A percentile compares a stretch with the other conserved stretches of the same genome.
Evolutionary conservation across 2,113 vertebrate species (phyloP).

Genomic region (Bettongia penicillata): DNA sequence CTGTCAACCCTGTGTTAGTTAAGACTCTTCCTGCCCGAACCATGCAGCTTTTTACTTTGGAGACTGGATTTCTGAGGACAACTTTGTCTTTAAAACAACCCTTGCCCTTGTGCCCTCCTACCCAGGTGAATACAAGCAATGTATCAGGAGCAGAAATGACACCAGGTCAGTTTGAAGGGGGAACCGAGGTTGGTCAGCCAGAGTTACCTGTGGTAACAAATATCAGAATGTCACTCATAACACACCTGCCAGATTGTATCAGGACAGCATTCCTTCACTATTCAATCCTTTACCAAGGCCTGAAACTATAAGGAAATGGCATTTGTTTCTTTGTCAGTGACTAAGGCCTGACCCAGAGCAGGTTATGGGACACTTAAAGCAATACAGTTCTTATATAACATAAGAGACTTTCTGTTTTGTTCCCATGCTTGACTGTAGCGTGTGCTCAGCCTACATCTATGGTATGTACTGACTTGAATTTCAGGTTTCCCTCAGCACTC

Average conservation of each 20-base stretch:
- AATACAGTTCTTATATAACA: background rate
- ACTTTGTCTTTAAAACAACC: background rate
- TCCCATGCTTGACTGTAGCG: background rate
- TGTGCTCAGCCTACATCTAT: rapidly evolving
- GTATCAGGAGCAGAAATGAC: background rate
- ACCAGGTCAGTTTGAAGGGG: background rate
- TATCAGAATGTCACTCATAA: slow-evolving; percentile 12
- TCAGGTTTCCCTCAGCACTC: slow-evolving; percentile 25
- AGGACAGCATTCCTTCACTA: slow-evolving; percentile 54
- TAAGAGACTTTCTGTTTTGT: background rate
- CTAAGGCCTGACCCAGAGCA: background rate
- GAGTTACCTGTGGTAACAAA: background rate
- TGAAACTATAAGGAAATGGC: slow-evolving; percentile 48
- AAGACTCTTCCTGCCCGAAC: background rate
- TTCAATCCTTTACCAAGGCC: background rate
- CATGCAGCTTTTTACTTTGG: background rate
- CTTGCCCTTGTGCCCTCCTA: background rate
- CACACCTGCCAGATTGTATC: background rate
- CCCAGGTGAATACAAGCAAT: background rate
- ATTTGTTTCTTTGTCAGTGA: slow-evolving; percentile 20
- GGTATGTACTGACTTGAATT: background rate
- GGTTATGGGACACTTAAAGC: background rate
- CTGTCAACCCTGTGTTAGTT: background rate
- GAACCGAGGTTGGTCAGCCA: background rate
- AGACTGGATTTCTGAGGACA: background rate